A percentile compares a stretch with the other conserved stretches of the same genome.
phyloP scores from a whole-genome alignment of 2,113 vertebrate genomes.

The Dunckerocampus dactyliophorus region DNA sequence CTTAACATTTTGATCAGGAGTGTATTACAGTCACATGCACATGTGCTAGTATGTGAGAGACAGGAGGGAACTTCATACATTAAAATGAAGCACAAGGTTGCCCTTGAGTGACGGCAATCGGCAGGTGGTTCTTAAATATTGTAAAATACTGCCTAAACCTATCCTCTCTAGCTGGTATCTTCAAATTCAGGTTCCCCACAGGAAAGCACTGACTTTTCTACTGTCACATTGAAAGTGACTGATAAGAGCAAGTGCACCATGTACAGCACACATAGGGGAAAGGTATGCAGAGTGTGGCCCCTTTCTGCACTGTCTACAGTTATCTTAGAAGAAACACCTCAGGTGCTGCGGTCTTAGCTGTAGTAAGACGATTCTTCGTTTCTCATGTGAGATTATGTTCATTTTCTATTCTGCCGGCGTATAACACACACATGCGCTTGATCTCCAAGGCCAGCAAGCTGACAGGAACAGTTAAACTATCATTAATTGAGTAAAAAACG shows the following conservation, averaged over 20 bases:
- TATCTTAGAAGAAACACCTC: conserved; percentile 48
- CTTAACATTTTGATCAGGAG: too few species aligned
- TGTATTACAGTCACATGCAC: conserved; percentile 23
- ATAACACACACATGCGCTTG: conserved; percentile 20
- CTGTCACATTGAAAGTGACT: conserved; percentile 25
- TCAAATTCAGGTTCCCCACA: conserved; percentile 23
- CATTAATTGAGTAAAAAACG: conserved; percentile 7
- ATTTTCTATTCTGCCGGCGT: conserved; percentile 51
- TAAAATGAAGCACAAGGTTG: conserved; percentile 36
- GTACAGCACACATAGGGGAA: conserved; percentile 17
- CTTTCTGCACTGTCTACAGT: conserved; percentile 31
- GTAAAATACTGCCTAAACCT: conserved; percentile 17
- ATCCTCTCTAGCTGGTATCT: conserved; percentile 17
- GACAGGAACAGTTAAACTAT: conserved; percentile 22
- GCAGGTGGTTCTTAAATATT: conserved; percentile 43
- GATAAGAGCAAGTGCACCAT: conserved; percentile 42
- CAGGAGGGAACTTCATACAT: conserved; percentile 40
- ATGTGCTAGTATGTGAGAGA: conserved; percentile 12
- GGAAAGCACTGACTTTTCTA: conserved; percentile 27
- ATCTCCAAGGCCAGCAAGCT: conserved; percentile 29
- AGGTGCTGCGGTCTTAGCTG: conserved; percentile 33
- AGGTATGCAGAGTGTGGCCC: conserved; percentile 47
- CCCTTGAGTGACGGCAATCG: conserved; percentile 39
- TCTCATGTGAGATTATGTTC: conserved; percentile 50
- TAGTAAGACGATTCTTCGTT: conserved; percentile 39